Percentiles rank a stretch among this genome's conserved stretches.
Conservation (phyloP, 2,888 invertebrate species). For the Parelbella ahira region DNA sequence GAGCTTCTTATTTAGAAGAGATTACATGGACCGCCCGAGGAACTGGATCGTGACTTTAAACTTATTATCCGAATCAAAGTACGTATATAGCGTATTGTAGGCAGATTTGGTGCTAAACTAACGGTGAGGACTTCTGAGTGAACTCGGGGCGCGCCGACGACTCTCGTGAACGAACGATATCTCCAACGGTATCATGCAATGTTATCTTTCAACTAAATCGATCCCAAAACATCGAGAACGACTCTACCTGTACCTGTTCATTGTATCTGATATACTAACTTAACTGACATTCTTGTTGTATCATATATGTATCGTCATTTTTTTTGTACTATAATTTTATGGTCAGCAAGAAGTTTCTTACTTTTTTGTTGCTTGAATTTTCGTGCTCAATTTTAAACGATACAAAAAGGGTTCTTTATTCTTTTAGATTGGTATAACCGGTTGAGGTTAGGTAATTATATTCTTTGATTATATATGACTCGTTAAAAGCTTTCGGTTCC, state of each 20-base stretch:
- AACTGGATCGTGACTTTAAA: slow-evolving; percentile 70
- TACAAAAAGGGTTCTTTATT: no score
- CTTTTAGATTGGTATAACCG: no score
- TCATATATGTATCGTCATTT: no score
- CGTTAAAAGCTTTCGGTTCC: no score
- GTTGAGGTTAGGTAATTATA: no score
- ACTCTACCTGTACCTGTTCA: no score
- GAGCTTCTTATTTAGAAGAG: slow-evolving; percentile 61
- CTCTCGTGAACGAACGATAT: slow-evolving; percentile 58
- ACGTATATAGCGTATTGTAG: slow-evolving; percentile 61
- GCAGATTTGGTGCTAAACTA: slow-evolving; percentile 72
- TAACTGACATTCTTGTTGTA: no score
- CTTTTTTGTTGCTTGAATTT: no score
- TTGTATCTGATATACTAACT: slow-evolving; percentile 7
- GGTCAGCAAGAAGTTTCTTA: no score
- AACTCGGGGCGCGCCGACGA: slow-evolving; percentile 47
- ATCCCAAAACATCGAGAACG: slow-evolving; percentile 14
- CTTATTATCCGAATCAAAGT: slow-evolving; percentile 73
- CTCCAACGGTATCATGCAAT: slow-evolving; percentile 62
- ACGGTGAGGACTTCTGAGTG: slow-evolving; percentile 40
- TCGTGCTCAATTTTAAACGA: no score
- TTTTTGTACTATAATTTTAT: no score
- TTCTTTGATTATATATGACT: no score
- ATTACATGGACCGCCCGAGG: slow-evolving; percentile 65
- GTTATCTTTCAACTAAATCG: slow-evolving; percentile 48